A percentile compares a stretch with the other conserved stretches of the same genome.
These are phyloP conservation scores for Exocentrus adspersus DNA, from an alignment of 2,888 invertebrate genomes.

Conservation along the genomic window DNA sequence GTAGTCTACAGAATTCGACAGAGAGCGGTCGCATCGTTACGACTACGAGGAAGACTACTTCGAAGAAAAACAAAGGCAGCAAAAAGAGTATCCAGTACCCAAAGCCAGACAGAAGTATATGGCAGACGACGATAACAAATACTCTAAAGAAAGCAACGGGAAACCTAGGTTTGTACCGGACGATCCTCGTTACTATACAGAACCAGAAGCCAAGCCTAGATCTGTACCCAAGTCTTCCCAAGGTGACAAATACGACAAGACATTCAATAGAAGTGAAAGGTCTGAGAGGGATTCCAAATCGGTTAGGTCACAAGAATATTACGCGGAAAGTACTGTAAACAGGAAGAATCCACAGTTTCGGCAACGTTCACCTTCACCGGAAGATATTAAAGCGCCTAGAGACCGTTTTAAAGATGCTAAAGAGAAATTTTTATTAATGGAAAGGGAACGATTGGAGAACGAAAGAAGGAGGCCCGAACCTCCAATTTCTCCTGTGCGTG, in stretches of 20 bases:
- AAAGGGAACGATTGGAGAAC: constrained; percentile 73
- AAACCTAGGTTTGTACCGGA: constrained; percentile 33
- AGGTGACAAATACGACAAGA: constrained; percentile 31
- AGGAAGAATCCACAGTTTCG: constrained; percentile 43
- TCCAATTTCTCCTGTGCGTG: constrained; percentile 53
- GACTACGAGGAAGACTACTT: constrained; percentile 47
- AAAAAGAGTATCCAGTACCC: constrained; percentile 52
- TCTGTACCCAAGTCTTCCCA: constrained; percentile 22
- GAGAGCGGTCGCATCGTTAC: constrained; percentile 40
- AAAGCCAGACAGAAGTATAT: constrained; percentile 53
- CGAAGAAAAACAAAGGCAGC: constrained; percentile 45
- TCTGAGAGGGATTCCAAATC: constrained; percentile 30
- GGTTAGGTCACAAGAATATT: constrained; percentile 31
- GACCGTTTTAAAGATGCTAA: constrained; percentile 88
- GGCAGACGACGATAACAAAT: constrained; percentile 44
- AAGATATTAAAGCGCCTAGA: constrained; percentile 71
- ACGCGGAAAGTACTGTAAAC: constrained; percentile 30
- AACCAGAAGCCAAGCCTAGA: constrained; percentile 42
- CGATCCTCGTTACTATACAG: constrained; percentile 49
- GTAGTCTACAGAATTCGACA: constrained; percentile 44
- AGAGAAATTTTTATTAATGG: constrained; percentile 84
- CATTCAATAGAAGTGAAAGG: constrained; percentile 24
- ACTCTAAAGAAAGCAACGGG: constrained; percentile 40
- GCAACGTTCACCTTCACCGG: constrained; percentile 64
- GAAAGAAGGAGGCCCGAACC: constrained; percentile 58